Conservation (phyloP, 2,113 vertebrate genomes). For the Cebidichthys violaceus region DNA sequence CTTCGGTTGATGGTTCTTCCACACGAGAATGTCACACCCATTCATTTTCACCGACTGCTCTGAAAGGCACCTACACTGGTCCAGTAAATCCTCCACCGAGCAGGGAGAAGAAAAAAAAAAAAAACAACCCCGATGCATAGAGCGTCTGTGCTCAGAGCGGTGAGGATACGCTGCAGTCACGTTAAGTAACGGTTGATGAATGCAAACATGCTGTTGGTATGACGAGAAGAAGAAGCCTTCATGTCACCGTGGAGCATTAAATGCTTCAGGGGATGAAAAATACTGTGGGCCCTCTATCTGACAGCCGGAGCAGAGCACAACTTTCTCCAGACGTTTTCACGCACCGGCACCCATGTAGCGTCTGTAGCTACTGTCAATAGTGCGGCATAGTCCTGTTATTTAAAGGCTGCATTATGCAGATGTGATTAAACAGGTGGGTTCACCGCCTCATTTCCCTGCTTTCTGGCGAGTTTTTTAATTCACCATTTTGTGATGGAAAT, state of each 20-base stretch:
- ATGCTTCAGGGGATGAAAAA: not conserved
- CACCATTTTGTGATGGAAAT: no score
- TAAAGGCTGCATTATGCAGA: no score
- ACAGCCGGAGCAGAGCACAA: no score
- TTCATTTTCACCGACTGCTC: constrained; percentile 51
- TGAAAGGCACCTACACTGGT: constrained; percentile 41
- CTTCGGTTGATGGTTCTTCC: constrained; percentile 12
- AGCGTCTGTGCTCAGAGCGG: constrained; percentile 41
- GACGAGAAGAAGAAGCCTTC: not conserved
- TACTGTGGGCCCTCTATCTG: no score
- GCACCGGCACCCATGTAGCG: no score
- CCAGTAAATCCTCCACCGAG: constrained; percentile 58
- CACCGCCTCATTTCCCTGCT: no score
- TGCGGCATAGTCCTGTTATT: no score
- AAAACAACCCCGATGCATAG: constrained; percentile 8
- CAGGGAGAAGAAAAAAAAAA: constrained; percentile 49
- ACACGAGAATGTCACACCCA: not conserved
- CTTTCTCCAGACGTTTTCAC: no score
- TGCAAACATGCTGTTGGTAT: not conserved
- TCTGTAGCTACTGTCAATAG: no score
- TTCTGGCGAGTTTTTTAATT: no score
- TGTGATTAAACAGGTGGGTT: no score
- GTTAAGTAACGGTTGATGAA: not conserved
- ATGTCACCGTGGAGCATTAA: not conserved
- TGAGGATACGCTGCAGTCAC: constrained; percentile 11